Evolutionary conservation across 2,888 invertebrate genomes (phyloP).

Genomic region (Tetragnatha montana): DNA sequence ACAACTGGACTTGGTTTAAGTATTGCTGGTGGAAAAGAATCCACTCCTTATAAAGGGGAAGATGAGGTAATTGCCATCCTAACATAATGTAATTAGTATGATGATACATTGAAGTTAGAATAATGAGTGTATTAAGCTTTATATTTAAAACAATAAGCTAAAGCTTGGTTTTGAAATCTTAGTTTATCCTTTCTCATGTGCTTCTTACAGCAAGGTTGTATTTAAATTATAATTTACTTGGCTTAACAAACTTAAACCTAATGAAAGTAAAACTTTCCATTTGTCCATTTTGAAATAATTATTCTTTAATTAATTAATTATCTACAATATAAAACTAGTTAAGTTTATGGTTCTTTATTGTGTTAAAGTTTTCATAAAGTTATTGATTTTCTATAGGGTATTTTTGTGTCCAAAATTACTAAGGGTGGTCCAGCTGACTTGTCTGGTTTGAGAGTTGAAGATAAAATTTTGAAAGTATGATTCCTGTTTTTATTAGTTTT

Average conservation of each 20-base stretch:
- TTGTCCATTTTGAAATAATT: too few species aligned
- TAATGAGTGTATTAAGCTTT: too few species aligned
- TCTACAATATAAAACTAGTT: too few species aligned
- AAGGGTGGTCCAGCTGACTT: slow-evolving; percentile 95
- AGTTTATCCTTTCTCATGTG: too few species aligned
- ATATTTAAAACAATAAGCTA: background rate
- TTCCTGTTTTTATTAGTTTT: slow-evolving; percentile 77
- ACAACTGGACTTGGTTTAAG: slow-evolving; percentile 94
- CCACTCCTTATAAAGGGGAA: slow-evolving; percentile 95
- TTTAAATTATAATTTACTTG: too few species aligned
- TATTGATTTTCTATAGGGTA: slow-evolving; percentile 45
- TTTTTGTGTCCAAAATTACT: slow-evolving; percentile 79
- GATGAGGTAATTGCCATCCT: slow-evolving; percentile 81
- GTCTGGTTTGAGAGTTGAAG: slow-evolving; percentile 90
- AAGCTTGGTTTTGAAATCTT: background rate
- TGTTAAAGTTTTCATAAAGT: background rate
- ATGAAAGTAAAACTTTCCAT: too few species aligned
- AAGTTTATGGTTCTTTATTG: too few species aligned
- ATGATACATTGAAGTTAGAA: too few species aligned
- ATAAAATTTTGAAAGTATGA: slow-evolving; percentile 92
- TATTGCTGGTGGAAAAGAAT: slow-evolving; percentile 97
- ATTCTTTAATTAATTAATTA: too few species aligned
- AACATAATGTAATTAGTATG: too few species aligned
- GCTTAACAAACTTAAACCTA: too few species aligned
- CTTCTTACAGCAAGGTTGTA: too few species aligned